Base-by-base conservation (phyloP, 2,797 vertebrate species). In the Oceanodroma leucorhoa region DNA sequence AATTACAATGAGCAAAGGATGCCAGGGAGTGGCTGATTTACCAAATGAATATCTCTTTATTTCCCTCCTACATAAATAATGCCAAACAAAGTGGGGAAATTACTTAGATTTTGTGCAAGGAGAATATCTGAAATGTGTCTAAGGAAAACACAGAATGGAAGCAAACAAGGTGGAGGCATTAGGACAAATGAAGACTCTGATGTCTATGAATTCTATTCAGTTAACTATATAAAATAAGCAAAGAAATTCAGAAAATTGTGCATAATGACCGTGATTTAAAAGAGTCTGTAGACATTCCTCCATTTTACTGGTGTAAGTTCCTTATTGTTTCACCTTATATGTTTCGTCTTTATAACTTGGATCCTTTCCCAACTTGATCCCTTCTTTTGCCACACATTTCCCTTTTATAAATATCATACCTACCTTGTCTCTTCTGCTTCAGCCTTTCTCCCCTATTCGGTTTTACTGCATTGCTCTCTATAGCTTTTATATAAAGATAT, bases 341-440 rank as follows among this genome's bases (percentile, higher is more conserved):
- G 40, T 41, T 4, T 48, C 5, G 14, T 36, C 13, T 67, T 61
- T 19, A 3, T 23, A 9, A 9, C 23, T 32, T 12, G 23, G 8
- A 1, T 58, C 22, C 3, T 72, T 17, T 67, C 48, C 43, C 5
- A 4, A 9, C 1, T 22, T 2, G 14, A 29, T 55, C 9, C 13
- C 13, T 76, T 36, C 30, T 58, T 4, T 23, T 89, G 57, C 10
- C 23, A 11, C 10, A 4, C 11, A 3, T 58, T 45, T 14, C 36
- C 22, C 8, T 61, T 15, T n/a, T 2, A 2, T 6, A 7, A 64
- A 6, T 29, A 10, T 7, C 21, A 5, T 5, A 53, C 16, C 15
- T 51, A 13, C 5, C 21, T 20, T 16, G 26, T 26, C 24, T 15
- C 12, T 14, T 38, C 22, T 71, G 17, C 29, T 57, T 76, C 38